Evolutionary conservation across 2,797 vertebrate species (phyloP).

Genomic region (Schizothorax lantsangensis): DNA sequence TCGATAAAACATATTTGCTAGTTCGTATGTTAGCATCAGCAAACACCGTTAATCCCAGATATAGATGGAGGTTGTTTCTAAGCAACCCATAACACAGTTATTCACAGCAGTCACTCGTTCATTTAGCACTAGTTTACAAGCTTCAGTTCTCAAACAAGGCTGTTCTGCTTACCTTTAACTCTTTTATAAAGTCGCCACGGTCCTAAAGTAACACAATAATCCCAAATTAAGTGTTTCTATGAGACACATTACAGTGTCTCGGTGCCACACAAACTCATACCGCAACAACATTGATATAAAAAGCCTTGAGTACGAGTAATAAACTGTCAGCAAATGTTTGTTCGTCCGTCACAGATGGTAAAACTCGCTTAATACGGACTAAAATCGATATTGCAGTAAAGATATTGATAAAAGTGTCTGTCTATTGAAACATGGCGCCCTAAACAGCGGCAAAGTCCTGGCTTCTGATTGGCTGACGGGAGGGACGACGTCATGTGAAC

Average conservation of each 20-base stretch:
- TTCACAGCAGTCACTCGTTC: background rate
- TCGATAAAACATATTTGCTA: background rate
- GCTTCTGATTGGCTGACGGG: slow-evolving; percentile 53
- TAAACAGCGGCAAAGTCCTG: slow-evolving; percentile 72
- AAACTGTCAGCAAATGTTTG: background rate
- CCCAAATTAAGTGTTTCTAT: background rate
- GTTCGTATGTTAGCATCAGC: background rate
- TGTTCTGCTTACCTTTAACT: slow-evolving; percentile 19
- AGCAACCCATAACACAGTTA: background rate
- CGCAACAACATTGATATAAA: background rate
- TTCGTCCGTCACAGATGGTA: no score
- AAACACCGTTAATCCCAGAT: background rate
- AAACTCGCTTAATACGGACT: background rate
- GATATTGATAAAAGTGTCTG: slow-evolving; percentile 18
- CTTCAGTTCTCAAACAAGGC: background rate
- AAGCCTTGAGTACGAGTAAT: background rate
- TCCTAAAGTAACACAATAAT: background rate
- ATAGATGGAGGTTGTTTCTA: background rate
- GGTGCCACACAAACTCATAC: background rate
- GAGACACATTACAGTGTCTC: background rate
- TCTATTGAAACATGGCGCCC: slow-evolving; percentile 82
- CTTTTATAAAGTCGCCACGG: background rate
- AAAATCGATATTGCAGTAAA: background rate
- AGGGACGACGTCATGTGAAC: slow-evolving; percentile 1
- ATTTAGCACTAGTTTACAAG: background rate